Percentiles rank a stretch among this genome's conserved stretches.
Evolutionary conservation across 2,797 vertebrate species (phyloP).

Genomic region (Apogon hyalosoma): DNA sequence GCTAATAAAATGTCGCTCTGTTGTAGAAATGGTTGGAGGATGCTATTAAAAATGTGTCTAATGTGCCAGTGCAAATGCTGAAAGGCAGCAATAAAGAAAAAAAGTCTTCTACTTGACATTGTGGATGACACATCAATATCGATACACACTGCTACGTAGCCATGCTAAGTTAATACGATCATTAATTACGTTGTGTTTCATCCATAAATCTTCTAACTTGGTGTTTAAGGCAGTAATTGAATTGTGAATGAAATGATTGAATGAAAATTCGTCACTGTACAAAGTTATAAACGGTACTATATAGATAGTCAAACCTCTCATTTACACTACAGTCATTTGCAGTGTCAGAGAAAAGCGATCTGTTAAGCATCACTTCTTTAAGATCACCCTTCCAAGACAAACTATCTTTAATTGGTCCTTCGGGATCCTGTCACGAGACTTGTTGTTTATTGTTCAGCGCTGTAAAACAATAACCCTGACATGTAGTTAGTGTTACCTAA

Average conservation of each 20-base stretch:
- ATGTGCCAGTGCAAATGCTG: conserved; percentile 51
- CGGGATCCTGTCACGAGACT: conserved; percentile 70
- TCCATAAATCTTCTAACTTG: neutral
- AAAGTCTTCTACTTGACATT: conserved; percentile 42
- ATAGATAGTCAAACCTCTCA: neutral
- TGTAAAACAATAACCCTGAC: conserved; percentile 66
- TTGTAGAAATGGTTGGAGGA: conserved; percentile 39
- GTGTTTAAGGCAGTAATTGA: neutral
- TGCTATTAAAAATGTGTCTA: conserved; percentile 52
- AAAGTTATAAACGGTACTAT: neutral
- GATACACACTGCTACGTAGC: conserved; percentile 2
- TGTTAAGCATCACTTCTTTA: conserved; percentile 54
- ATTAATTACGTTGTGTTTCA: conserved; percentile 24
- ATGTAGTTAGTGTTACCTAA: conserved; percentile 55
- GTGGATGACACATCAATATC: conserved; percentile 31
- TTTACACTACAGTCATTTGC: conserved; percentile 15
- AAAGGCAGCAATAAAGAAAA: conserved; percentile 32
- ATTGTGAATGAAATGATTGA: neutral
- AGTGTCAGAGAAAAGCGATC: conserved; percentile 24
- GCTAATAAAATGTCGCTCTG: conserved; percentile 63
- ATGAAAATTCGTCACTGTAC: neutral
- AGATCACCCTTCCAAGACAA: conserved; percentile 65
- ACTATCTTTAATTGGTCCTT: conserved; percentile 79
- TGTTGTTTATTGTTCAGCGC: conserved; percentile 77
- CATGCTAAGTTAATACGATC: conserved; percentile 6